A percentile compares a stretch with the other conserved stretches of the same genome.
phyloP scores from a whole-genome alignment of 92 coral and sea anemone species.

The Diadumene lineata region DNA sequence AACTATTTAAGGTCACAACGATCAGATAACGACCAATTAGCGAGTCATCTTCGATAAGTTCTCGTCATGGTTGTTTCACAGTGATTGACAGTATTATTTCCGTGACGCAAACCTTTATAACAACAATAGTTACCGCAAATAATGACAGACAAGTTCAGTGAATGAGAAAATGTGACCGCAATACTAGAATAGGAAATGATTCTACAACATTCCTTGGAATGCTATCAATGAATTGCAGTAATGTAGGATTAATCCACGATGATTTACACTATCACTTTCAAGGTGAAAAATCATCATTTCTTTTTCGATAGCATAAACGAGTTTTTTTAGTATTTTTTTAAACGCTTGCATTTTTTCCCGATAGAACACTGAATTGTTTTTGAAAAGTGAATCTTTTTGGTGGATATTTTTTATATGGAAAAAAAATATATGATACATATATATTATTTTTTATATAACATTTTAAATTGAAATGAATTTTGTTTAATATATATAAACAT shows the following conservation, averaged over 20 bases:
- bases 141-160: slow-evolving; percentile 20
- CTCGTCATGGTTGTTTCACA: neutral
- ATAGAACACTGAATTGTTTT: no score
- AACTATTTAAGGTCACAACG: neutral
- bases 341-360: no score
- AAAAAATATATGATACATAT: no score
- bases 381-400: no score
- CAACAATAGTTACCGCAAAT: neutral
- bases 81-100: slow-evolving; percentile 6
- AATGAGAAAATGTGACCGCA: slow-evolving; percentile 25
- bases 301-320: neutral
- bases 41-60: neutral
- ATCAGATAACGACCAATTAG: slow-evolving; percentile 1
- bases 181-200: slow-evolving; percentile 13
- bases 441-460: no score
- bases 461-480: no score
- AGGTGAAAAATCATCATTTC: neutral
- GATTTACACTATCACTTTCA: neutral
- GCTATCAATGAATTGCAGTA: slow-evolving; percentile 1
- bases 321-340: no score
- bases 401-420: no score
- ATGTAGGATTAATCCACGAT: neutral
- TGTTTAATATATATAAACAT: no score
- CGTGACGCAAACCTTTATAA: neutral
- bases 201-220: neutral